Percentiles rank a stretch among this genome's conserved stretches.
Evolutionary conservation across 2,113 vertebrate species (phyloP).

Genomic region (Catharus minimus): DNA sequence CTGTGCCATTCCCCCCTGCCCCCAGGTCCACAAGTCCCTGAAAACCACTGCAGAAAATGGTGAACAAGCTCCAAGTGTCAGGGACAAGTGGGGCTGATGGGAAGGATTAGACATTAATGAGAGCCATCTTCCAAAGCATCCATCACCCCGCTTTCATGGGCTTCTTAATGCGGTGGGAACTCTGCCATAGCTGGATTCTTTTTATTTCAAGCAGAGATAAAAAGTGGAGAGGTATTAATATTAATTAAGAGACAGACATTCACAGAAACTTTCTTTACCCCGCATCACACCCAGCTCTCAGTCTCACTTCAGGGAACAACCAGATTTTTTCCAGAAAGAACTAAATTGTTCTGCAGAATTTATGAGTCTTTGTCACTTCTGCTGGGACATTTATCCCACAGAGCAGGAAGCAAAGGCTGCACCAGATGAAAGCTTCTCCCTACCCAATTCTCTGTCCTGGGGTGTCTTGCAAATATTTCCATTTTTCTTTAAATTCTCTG

Average conservation of each 20-base stretch:
- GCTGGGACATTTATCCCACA: conserved; percentile 17
- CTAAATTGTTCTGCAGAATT: conserved; percentile 8
- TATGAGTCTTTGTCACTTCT: conserved; percentile 24
- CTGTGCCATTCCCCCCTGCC: no score
- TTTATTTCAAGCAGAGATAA: conserved; percentile 62
- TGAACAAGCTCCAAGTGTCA: conserved; percentile 24
- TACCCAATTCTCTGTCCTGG: not conserved
- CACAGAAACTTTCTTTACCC: conserved; percentile 41
- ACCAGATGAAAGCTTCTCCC: not conserved
- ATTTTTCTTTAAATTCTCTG: not conserved
- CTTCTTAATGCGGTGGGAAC: conserved; percentile 56
- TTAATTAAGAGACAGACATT: conserved; percentile 58
- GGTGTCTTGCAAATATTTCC: not conserved
- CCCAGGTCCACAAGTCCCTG: not conserved
- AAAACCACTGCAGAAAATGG: conserved; percentile 18
- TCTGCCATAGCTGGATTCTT: conserved; percentile 40
- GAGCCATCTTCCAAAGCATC: conserved; percentile 45
- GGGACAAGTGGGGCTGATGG: conserved; percentile 54
- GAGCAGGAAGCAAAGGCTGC: not conserved
- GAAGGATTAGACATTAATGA: conserved; percentile 58
- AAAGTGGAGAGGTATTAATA: conserved; percentile 54
- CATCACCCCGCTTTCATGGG: not conserved
- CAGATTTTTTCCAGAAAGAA: conserved; percentile 35
- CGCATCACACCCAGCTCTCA: not conserved
- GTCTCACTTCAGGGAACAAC: not conserved